Evolutionary conservation across 2,888 invertebrate species (phyloP), one percentile per base, ranked within the genome.

Genomic region (Troilus luridus): DNA sequence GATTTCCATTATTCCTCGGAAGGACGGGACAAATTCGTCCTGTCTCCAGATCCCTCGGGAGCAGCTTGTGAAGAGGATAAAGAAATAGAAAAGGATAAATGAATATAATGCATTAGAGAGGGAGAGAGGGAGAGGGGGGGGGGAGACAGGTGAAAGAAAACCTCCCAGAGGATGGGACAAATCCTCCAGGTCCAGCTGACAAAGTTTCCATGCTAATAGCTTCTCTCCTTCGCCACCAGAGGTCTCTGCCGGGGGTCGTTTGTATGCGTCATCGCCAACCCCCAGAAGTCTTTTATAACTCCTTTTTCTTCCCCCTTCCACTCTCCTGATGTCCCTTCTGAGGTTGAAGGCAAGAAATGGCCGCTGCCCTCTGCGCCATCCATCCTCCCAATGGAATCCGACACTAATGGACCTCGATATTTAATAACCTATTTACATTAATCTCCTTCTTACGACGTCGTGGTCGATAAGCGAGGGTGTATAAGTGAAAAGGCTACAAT

Each of bases 41-140:
- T 64, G 89, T 62, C 89, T 88, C 67, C 41, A 0, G 27, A 12
- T n/a, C 85, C 56, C 85, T 56, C 6, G 85, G n/a, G 85, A 85
- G 56, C 85, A n/a, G 56, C 56, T n/a, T 60, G 88, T 41, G 67
- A 41, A 27, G 17, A 17, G 88, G 59, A 59, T 58, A 62, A 60
- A 64, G 89, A 64, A 89, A 64, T 89, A 41, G 89, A 54, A 54
- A 54, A 89, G 89, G 89, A 89, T 89, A 89, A 89, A 89, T 89
- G 89, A 89, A 89, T 89, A 89, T 89, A 89, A 89, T 89, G 64
- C 62, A 89, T 89, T 89, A 89, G 89, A 27, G 60, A 58, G 21
- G 21, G 0, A 12, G 19, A 9, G 41, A n/a, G 88, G 27, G 11
- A 10, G 21, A 41, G n/a, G 9, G 11, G 41, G 58, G 88, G 27